Evolutionary conservation across 2,888 invertebrate species (phyloP), one percentile per base, ranked within the genome.

Genomic region (Microdon myrmicae): DNA sequence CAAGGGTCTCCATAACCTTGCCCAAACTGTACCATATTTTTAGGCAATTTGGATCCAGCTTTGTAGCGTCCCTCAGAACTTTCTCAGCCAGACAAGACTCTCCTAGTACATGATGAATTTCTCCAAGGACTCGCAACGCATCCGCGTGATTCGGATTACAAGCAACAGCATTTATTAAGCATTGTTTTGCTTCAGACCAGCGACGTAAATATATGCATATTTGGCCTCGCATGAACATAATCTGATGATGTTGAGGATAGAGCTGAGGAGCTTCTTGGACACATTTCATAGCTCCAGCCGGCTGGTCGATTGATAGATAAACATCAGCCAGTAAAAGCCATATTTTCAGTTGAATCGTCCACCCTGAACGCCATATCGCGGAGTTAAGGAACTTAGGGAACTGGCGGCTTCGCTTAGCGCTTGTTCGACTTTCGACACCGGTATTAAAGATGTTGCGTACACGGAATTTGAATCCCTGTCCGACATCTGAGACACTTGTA

Each of bases 21-120:
- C 96, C 95, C 71, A 96, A 85, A 69, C 90, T 90, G 71, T 92
- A 92, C 98, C 98, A 98, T 68, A 94, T 92, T 76, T 91, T 87
- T 71, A 94, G 93, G 71, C 93, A 90, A 73, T 87, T 86, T 1
- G 96, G 96, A 81, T 88, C 90, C 71, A 93, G 85, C 79, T 89
- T 88, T 20, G 90, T 90, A 37, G 93, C 92, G 79, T 90, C 91
- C 68, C 92, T 85, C 32, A 97, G 83, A 58, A 91, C 89, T 77
- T 95, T 96, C 82, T 99, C 98, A 2, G 97, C 96, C 73, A 97
- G 82, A 39, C 93, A 87, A 75, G 94, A 89, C 80, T 94, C 92
- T 26, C 94, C 95, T 67, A 96, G 83, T 72, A 90, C 86, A 81
- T 95, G 92, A 81, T 96, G 92, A 48, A 75, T 81, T 82, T 82